Evolutionary conservation across 2,888 invertebrate genomes (phyloP).

Genomic region (Eubasilissa splendida): DNA sequence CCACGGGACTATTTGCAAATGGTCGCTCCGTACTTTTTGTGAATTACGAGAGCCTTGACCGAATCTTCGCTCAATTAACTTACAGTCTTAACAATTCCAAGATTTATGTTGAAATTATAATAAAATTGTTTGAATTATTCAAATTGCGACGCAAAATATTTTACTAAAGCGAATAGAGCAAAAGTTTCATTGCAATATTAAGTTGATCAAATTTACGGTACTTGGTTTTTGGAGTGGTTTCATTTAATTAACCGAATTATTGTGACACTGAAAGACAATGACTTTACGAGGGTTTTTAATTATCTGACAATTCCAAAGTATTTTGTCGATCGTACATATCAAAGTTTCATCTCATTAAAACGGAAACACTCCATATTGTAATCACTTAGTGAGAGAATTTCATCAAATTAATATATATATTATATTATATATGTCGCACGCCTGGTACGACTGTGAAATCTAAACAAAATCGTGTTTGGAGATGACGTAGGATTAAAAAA

Average conservation of each 20-base stretch:
- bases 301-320: neutral
- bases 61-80: constrained; percentile 25
- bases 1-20: constrained; percentile 14
- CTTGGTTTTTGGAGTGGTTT: constrained; percentile 7
- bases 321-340: too few relatives aligned
- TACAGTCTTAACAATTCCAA: constrained; percentile 9
- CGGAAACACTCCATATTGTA: too few relatives aligned
- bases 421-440: too few relatives aligned
- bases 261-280: neutral
- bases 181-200: constrained; percentile 16
- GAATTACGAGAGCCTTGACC: constrained; percentile 19
- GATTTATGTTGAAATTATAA: constrained; percentile 18
- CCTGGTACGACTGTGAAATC: too few relatives aligned
- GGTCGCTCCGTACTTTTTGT: neutral
- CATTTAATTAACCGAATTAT: neutral
- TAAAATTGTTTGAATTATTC: constrained; percentile 18
- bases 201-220: constrained; percentile 9
- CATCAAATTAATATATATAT: too few relatives aligned
- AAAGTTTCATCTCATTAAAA: too few relatives aligned
- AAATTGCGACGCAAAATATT: neutral
- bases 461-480: too few relatives aligned
- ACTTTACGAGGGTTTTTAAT: neutral
- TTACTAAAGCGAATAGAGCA: neutral
- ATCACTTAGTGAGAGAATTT: too few relatives aligned
- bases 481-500: too few relatives aligned